Base-by-base conservation (phyloP, 2,888 invertebrate species). In the Lithophane ornitopus region DNA sequence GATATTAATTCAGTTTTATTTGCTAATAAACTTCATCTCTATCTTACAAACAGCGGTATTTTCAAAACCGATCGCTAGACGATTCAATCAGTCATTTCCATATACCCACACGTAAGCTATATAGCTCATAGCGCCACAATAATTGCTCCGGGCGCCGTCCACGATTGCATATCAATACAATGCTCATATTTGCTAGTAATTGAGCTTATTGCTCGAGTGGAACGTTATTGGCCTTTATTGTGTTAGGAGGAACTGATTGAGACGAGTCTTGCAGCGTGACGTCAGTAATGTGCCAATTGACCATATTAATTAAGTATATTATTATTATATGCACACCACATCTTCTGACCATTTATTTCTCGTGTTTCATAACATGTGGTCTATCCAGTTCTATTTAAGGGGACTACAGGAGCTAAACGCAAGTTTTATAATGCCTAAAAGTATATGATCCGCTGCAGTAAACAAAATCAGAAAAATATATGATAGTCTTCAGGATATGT, bases 91-190 rank as follows among this genome's bases (percentile, higher is more conserved):
- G 41, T 0, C 8, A 69, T 66, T 34, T 34, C 59, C 11, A 73
- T 65, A 82, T 74, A 58, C 11, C 19, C 41, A 75, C 6, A 19
- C 28, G 16, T 1, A 46, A 19, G 44, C n/a, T 19, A 59, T 58
- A 68, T 79, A 65, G 88, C 68, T 78, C 76, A 79, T 82, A 91
- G 89, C 92, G 91, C 91, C 91, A 82, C 76, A 79, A 81, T 89
- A 94, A 95, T 94, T 95, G 94, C 90, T 88, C 84, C 89, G 89
- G 95, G 94, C 95, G 95, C 94, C 94, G 89, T 84, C 85, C 81
- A 84, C 91, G 91, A 94, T 94, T 94, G 94, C 94, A 94, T 95
- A 93, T 94, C 94, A 94, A 95, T 95, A 93, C 90, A 88, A 90
- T 89, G 87, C 86, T 90, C 88, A 86, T 90, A 92, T 93, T 92